Conservation (phyloP, 2,888 invertebrate species). For the Xanthia icteritia region DNA sequence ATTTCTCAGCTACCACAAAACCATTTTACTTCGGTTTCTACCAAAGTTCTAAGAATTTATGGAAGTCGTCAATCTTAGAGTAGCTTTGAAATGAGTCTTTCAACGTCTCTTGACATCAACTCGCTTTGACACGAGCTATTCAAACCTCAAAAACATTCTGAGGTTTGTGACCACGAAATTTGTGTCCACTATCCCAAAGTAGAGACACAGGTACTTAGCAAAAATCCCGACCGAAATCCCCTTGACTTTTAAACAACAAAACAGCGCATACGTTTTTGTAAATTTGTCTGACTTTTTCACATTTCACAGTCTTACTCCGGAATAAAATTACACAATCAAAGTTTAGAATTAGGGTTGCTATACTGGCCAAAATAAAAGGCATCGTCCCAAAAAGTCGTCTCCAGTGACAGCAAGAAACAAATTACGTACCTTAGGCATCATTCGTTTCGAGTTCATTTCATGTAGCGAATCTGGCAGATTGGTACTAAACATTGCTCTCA, state of each 20-base stretch:
- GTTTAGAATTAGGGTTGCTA: slow-evolving; percentile 73
- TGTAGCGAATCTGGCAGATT: slow-evolving; percentile 70
- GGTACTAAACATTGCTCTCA: slow-evolving; percentile 68
- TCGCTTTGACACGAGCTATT: slow-evolving; percentile 37
- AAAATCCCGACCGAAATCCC: slow-evolving; percentile 47
- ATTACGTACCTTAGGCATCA: slow-evolving; percentile 62
- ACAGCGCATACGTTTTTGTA: slow-evolving; percentile 52
- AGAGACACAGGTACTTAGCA: slow-evolving; percentile 37
- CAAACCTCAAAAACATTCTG: slow-evolving; percentile 28
- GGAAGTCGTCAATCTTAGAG: slow-evolving; percentile 56
- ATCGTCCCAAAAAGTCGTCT: slow-evolving; percentile 62
- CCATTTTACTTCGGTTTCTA: slow-evolving; percentile 63
- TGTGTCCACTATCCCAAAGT: slow-evolving; percentile 38
- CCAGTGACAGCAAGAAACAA: slow-evolving; percentile 66
- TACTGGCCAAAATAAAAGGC: slow-evolving; percentile 71
- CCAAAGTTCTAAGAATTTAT: slow-evolving; percentile 61
- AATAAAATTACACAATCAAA: slow-evolving; percentile 73
- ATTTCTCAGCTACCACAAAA: slow-evolving; percentile 66
- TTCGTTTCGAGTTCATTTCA: slow-evolving; percentile 69
- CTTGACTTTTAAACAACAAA: slow-evolving; percentile 45
- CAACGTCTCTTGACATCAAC: slow-evolving; percentile 27
- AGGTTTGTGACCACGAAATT: slow-evolving; percentile 30
- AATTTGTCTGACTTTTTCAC: slow-evolving; percentile 56
- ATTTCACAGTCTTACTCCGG: slow-evolving; percentile 67
- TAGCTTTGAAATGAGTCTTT: slow-evolving; percentile 51